These are phyloP conservation scores for Metacarcinus magister DNA, from an alignment of 2,888 invertebrate genomes.

Conservation along the genomic window DNA sequence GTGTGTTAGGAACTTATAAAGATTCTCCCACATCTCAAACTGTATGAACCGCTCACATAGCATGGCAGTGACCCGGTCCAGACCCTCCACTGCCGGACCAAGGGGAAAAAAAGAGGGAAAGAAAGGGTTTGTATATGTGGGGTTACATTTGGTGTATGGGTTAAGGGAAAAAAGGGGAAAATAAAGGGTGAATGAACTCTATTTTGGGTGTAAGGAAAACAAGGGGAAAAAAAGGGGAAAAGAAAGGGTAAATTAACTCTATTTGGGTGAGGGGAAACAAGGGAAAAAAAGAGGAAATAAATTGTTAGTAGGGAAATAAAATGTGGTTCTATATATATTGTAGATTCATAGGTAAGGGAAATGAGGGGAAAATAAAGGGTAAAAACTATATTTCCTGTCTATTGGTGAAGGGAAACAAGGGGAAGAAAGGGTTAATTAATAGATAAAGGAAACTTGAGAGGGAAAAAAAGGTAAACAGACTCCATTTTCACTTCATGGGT, in stretches of 20 bases:
- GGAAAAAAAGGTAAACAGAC: background rate
- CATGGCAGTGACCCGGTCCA: conserved; percentile 59
- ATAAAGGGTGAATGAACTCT: background rate
- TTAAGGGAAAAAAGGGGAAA: background rate
- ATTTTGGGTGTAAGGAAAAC: no score
- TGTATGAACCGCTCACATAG: conserved; percentile 54
- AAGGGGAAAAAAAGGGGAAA: no score
- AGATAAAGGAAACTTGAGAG: background rate
- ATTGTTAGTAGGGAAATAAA: background rate
- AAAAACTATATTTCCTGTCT: background rate
- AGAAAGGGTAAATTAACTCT: no score
- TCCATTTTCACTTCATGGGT: no score
- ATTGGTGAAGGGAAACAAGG: background rate
- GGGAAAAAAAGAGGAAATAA: background rate
- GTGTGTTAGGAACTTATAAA: conserved; percentile 62
- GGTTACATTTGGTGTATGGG: no score
- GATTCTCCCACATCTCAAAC: conserved; percentile 65
- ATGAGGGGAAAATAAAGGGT: background rate
- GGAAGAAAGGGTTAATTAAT: background rate
- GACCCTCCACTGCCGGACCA: conserved; percentile 60
- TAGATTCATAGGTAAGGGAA: background rate
- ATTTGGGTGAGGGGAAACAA: no score
- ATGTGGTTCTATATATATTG: background rate
- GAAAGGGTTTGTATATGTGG: background rate
- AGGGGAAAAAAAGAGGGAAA: background rate